Percentiles rank a stretch among this genome's conserved stretches.
phyloP scores from a whole-genome alignment of 2,888 invertebrate species.

The Hedya salicella region DNA sequence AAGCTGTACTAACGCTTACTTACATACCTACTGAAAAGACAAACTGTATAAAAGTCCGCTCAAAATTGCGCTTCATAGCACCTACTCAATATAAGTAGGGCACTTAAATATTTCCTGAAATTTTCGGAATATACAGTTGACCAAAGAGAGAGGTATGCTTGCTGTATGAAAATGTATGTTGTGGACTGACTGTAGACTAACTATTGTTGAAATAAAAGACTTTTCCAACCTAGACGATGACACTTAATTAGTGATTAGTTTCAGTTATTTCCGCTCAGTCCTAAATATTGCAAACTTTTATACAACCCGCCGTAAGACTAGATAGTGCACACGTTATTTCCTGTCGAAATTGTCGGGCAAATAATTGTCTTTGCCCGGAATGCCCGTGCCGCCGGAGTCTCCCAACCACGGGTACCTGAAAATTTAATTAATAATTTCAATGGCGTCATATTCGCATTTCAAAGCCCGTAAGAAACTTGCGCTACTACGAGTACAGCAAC shows the following conservation, averaged over 20 bases:
- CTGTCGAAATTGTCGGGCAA: constrained; percentile 87
- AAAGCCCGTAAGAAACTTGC: constrained; percentile 22
- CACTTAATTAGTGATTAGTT: too few species aligned
- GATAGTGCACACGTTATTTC: constrained; percentile 61
- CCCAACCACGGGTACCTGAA: constrained; percentile 93
- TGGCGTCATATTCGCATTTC: constrained; percentile 25
- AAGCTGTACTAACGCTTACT: constrained; percentile 21
- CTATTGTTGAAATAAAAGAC: too few species aligned
- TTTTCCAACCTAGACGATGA: too few species aligned
- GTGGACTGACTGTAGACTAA: too few species aligned
- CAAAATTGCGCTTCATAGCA: not conserved
- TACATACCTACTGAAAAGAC: constrained; percentile 19
- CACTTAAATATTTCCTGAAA: not conserved
- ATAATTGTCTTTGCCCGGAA: constrained; percentile 92
- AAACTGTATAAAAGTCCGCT: constrained; percentile 31
- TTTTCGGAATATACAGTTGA: not conserved
- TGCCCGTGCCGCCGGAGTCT: constrained; percentile 93
- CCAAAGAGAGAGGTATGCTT: too few species aligned
- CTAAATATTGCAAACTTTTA: constrained; percentile 10
- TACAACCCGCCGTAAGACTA: constrained; percentile 28
- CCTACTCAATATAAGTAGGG: not conserved
- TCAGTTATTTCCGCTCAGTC: too few species aligned
- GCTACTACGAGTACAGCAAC: not conserved
- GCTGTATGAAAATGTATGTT: too few species aligned
- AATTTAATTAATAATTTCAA: constrained; percentile 42